Evolutionary conservation across 2,888 invertebrate genomes (phyloP), one percentile per base, ranked within the genome.

Genomic region (Andrena camellia): DNA sequence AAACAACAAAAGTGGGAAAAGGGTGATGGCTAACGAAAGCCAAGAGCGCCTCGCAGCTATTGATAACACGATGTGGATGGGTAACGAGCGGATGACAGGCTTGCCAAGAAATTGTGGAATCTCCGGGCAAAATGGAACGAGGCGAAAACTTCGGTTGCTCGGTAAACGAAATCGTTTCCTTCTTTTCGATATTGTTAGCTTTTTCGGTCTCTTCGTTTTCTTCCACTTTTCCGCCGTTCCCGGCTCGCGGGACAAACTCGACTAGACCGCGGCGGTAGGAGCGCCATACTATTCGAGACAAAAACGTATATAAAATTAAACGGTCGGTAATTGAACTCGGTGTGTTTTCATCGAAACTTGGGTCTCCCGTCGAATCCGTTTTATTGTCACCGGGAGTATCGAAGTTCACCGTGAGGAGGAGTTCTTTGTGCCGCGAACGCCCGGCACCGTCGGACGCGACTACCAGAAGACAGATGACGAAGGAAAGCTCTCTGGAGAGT

Each of bases 401-500:
- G 48, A 79, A 88, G 79, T 86, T 86, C 67, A 42, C 20, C 52
- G 60, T 29, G 10, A 29, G 33, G 62, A 35, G 20, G 60, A 69
- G 35, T 72, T 64, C 63, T 67, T 72, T 54, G 63, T 17, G 35
- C 20, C 67, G 66, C 76, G 62, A 76, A 71, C 71, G 71, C 67
- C 79, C 29, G 50, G 57, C 78, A 57, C 74, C 74, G 69, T 73
- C 66, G 70, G 77, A 67, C 77, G 64, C 73, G 81, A 85, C 75
- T 70, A 63, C 73, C 70, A 31, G 86, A 64, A 62, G 79, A 81
- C 78, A 74, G 74, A 78, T 79, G 66, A 76, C 70, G 85, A 80
- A 83, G 78, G 78, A 86, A 83, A 81, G 87, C 87, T 81, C 84
- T 75, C 84, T 48, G 63, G 85, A 71, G 74, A 70, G 74, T 74